Conservation (phyloP, 2,888 invertebrate genomes). For the Criorhina ranunculi region DNA sequence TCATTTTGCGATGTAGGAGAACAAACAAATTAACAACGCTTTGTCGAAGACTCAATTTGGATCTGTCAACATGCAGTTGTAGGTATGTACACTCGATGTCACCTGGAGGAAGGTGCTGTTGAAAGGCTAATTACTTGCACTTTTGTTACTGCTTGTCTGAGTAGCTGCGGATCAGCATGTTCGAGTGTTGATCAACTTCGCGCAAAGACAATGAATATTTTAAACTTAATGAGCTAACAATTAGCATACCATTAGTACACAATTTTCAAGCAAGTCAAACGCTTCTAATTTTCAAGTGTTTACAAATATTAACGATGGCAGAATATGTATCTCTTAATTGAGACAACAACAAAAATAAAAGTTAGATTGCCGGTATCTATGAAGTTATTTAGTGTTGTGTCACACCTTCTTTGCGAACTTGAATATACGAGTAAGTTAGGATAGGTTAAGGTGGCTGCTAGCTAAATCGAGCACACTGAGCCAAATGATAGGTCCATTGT, state of each 20-base stretch:
- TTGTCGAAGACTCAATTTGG: slow-evolving; percentile 72
- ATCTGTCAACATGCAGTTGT: slow-evolving; percentile 45
- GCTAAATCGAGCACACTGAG: too few relatives aligned
- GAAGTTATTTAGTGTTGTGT: not conserved
- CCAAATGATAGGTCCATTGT: too few relatives aligned
- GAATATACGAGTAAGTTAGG: too few relatives aligned
- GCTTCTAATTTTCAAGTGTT: slow-evolving; percentile 36
- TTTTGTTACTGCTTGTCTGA: slow-evolving; percentile 46
- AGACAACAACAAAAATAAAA: slow-evolving; percentile 52
- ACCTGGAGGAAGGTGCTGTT: slow-evolving; percentile 61
- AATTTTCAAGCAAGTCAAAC: slow-evolving; percentile 64
- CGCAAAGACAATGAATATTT: slow-evolving; percentile 72
- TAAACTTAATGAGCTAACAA: slow-evolving; percentile 70
- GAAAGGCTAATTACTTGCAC: slow-evolving; percentile 71
- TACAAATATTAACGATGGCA: slow-evolving; percentile 64
- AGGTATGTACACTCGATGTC: slow-evolving; percentile 40
- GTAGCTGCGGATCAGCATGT: slow-evolving; percentile 61
- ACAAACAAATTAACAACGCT: slow-evolving; percentile 47
- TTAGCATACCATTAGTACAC: slow-evolving; percentile 74
- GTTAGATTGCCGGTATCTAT: slow-evolving; percentile 42
- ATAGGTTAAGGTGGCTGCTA: too few relatives aligned
- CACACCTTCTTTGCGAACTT: too few relatives aligned
- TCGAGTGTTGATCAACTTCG: slow-evolving; percentile 68
- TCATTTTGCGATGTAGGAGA: slow-evolving; percentile 45
- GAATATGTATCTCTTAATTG: slow-evolving; percentile 63